Percentiles rank a stretch among this genome's conserved stretches.
Evolutionary conservation across 2,797 vertebrate genomes (phyloP).

Genomic region (Chloroceryle amazona): DNA sequence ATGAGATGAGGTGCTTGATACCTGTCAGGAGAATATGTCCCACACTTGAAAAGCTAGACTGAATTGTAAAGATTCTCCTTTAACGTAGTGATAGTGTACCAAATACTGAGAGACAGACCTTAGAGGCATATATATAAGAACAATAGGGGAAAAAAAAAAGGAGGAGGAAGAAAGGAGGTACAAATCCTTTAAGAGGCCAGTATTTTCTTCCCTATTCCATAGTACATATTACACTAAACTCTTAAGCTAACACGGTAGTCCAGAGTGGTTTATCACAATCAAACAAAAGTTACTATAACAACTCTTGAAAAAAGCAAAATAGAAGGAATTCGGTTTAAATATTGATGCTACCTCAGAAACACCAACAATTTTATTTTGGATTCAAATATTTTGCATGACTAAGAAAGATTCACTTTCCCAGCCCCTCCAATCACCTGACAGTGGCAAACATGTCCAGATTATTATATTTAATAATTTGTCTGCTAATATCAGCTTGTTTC

Average conservation of each 20-base stretch:
- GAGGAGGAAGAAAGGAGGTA: not conserved
- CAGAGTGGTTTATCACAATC: not conserved
- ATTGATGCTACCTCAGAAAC: not conserved
- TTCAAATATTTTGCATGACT: not conserved
- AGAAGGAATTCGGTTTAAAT: not conserved
- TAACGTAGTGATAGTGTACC: not conserved
- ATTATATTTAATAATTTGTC: not conserved
- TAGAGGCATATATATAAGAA: not conserved
- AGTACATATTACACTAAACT: not conserved
- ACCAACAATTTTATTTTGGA: slow-evolving; percentile 9
- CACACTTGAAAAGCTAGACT: not conserved
- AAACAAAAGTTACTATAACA: not conserved
- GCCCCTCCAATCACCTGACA: not conserved
- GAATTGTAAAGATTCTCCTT: slow-evolving; percentile 27
- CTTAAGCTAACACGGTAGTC: not conserved
- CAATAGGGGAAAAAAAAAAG: too few species aligned
- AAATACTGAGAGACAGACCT: not conserved
- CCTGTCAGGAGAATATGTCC: slow-evolving; percentile 9
- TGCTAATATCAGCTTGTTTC: not conserved
- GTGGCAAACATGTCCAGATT: not conserved
- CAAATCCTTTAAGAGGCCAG: not conserved
- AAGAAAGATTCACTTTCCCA: not conserved
- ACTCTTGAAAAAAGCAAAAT: not conserved
- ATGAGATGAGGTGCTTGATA: not conserved
- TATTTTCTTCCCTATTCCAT: not conserved